Evolutionary conservation across 2,113 vertebrate genomes (phyloP), one percentile per base, ranked within the genome.

Genomic region (Hylia prasina): DNA sequence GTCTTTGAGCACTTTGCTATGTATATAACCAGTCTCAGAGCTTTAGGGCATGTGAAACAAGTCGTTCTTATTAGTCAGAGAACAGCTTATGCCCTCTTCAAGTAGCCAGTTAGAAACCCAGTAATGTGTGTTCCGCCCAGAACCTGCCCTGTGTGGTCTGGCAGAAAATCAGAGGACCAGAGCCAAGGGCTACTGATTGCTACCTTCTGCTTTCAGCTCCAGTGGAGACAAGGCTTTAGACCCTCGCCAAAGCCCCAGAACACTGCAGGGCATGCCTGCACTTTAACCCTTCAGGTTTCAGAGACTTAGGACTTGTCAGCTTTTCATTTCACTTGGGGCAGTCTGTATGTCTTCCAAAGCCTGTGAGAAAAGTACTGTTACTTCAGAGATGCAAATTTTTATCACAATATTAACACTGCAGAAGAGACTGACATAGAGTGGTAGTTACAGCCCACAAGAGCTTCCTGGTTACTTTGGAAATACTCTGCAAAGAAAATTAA

Each of bases 151-250:
- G 82, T 44, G 71, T 64, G 88, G 76, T 75, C 79, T 88, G 90
- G 88, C 82, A 78, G 39, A 37, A 54, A 90, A 91, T n/a, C 51
- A 90, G 56, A 86, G 71, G 54, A 68, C 6, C 64, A 64, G 54
- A 86, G 76, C 42, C 39, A 45, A 65, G 51, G 58, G 68, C 58
- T 80, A 72, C 85, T 86, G 79, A 94, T 90, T 70, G 76, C 35
- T 89, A 69, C 78, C 73, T 85, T 94, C 89, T 93, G 85, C 92
- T 91, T 88, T 85, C 85, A 88, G 87, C 85, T 85, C 47, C 69
- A 40, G 24, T 44, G 47, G 60, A 77, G 78, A 89, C 56, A 82
- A 75, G 77, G 77, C 51, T 87, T 58, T 42, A 75, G 88, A 54
- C 75, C 58, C 23, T 54, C 5, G 9, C 79, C 88, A 93, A 90